Conservation (phyloP, 2,888 invertebrate genomes). For the Chaitophorus viminalis region DNA sequence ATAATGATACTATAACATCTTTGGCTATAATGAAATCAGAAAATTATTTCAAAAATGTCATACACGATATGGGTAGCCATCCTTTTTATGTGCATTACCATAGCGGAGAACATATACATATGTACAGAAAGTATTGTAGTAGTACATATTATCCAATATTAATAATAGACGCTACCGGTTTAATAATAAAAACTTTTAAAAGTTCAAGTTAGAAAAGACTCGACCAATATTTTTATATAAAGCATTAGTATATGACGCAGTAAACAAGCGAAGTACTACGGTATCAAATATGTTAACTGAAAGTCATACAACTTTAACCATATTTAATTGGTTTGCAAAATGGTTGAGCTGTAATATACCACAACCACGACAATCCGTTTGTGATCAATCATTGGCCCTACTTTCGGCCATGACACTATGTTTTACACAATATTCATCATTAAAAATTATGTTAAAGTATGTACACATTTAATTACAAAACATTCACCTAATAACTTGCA, state of each 20-base stretch:
- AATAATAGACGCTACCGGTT: not conserved
- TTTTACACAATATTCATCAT: conserved; percentile 21
- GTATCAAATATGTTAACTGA: conserved; percentile 22
- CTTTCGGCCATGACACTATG: not conserved
- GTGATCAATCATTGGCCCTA: not conserved
- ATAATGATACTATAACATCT: not conserved
- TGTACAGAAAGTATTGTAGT: not conserved
- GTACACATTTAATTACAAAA: not conserved
- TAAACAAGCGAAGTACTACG: not conserved
- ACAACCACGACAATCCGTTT: not conserved
- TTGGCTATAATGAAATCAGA: conserved; percentile 1
- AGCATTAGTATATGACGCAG: not conserved
- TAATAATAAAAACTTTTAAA: not conserved
- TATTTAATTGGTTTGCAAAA: conserved; percentile 7
- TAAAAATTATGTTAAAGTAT: not conserved
- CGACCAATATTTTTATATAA: not conserved
- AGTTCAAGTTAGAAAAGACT: not conserved
- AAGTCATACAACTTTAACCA: not conserved
- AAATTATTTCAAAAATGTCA: not conserved
- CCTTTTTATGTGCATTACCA: conserved; percentile 12
- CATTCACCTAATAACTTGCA: not conserved
- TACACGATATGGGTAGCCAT: not conserved
- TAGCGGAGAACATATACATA: conserved; percentile 1
- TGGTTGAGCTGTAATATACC: not conserved
- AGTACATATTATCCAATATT: not conserved